A percentile compares a stretch with the other conserved stretches of the same genome.
phyloP scores from a whole-genome alignment of 2,113 vertebrate genomes.

The Cacatua alba region DNA sequence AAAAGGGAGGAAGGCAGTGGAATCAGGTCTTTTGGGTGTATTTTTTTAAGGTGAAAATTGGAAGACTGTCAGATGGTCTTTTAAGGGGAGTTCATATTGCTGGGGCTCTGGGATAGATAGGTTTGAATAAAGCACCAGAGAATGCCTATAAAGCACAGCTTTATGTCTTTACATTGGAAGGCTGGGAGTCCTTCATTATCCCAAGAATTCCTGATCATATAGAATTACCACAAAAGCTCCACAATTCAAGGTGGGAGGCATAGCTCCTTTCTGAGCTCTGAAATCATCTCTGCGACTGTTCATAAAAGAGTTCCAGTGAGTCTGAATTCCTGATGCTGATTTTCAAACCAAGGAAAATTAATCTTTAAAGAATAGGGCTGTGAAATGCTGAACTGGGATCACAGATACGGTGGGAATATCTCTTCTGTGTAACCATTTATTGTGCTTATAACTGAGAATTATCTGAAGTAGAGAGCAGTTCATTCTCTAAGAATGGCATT shows the following conservation, averaged over 20 bases:
- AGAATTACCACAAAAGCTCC: neutral
- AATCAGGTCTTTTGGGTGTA: neutral
- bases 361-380: conserved; percentile 20
- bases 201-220: neutral
- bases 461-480: neutral
- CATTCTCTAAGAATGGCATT: conserved; percentile 7
- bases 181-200: neutral
- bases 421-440: conserved; percentile 26
- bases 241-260: conserved; percentile 26
- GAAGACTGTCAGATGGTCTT: neutral
- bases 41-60: neutral
- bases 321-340: conserved; percentile 26
- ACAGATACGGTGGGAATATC: neutral
- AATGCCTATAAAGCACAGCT: neutral
- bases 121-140: neutral
- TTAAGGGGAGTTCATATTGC: neutral
- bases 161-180: neutral
- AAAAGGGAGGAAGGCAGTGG: neutral
- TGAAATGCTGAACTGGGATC: conserved; percentile 11
- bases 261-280: neutral
- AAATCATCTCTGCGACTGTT: neutral
- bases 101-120: neutral
- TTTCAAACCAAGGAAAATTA: conserved; percentile 36
- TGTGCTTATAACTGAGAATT: conserved; percentile 4
- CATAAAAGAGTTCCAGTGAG: neutral